A percentile compares a stretch with the other conserved stretches of the same genome.
These are phyloP conservation scores for Periophthalmus magnuspinnatus DNA, from an alignment of 2,797 vertebrate species.

Conservation along the genomic window DNA sequence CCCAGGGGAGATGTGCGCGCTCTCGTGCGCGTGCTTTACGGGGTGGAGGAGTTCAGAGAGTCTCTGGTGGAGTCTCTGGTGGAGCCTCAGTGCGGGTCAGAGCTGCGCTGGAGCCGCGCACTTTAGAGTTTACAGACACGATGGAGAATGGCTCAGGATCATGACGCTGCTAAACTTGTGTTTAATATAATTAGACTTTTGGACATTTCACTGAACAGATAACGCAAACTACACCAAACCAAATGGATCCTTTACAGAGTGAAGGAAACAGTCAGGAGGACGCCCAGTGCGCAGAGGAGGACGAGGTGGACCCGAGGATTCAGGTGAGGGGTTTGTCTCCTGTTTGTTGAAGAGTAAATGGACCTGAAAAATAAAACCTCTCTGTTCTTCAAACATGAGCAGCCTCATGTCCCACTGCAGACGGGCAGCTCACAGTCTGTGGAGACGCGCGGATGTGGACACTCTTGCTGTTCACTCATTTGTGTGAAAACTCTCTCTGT, in stretches of 20 bases:
- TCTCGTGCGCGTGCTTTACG: background rate
- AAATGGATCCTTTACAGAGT: conserved; percentile 73
- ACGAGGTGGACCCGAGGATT: conserved; percentile 92
- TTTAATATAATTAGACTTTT: conserved; percentile 17
- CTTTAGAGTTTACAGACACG: background rate
- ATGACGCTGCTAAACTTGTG: conserved; percentile 10
- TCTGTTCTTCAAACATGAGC: background rate
- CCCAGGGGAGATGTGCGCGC: too few species aligned
- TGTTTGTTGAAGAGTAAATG: conserved; percentile 15
- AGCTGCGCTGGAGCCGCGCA: conserved; percentile 16
- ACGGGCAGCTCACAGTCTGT: too few species aligned
- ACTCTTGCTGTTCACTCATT: too few species aligned
- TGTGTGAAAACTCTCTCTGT: too few species aligned
- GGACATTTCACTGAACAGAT: conserved; percentile 18
- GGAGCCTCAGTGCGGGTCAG: conserved; percentile 6
- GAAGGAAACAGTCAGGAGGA: conserved; percentile 69
- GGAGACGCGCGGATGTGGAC: too few species aligned
- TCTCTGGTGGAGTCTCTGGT: background rate
- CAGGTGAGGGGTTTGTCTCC: conserved; percentile 78
- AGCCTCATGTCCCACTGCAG: background rate
- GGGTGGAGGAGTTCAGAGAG: background rate
- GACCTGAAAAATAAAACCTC: background rate
- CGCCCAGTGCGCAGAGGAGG: conserved; percentile 63
- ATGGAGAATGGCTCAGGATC: background rate
- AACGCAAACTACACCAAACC: background rate